Evolutionary conservation across 2,888 invertebrate species (phyloP), one percentile per base, ranked within the genome.

Genomic region (Chironomus riparius): DNA sequence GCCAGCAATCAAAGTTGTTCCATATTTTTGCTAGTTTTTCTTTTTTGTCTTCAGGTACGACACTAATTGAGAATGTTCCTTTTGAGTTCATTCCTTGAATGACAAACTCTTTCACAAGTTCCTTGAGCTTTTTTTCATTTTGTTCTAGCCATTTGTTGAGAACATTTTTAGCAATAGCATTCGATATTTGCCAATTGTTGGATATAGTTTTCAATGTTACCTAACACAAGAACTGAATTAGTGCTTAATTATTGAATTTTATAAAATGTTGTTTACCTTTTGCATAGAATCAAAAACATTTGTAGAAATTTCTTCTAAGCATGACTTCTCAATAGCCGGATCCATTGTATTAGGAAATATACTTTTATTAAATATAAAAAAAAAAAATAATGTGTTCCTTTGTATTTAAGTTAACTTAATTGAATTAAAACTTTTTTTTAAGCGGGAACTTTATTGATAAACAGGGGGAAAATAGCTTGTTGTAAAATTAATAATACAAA

Each of bases 241-340:
- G 10, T 10, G 10, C 38, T 7, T 38, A 38, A 38, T 38, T 38
- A 38, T 10, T 10, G n/a, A 62, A 21, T 62, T 62, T 62, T 22
- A 21, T 22, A 13, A 22, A 28, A 18, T 62, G 2, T 65, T 65
- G 13, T 38, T 61, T 47, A 74, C 74, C 24, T 74, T 74, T 48
- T 74, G 62, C 18, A n/a, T 13, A 3, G 65, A n/a, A 48, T 74
- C 74, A 22, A 74, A 48, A 12, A 74, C 47, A 24, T 48, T 38
- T 10, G 74, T n/a, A n/a, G 74, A 74, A n/a, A 74, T 65, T n/a
- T 74, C 74, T 6, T 74, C 74, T 22, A 74, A 48, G 13, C 74
- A 74, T 5, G 10, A 15, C 15, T 74, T 74, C 47, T 74, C 74
- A 0, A 68, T 74, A 5, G 21, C 3, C 2, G 47, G 3, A 1